These are phyloP conservation scores for Drosophila punjabiensis DNA, from an alignment of 1,140 invertebrate species.

Conservation along the genomic window DNA sequence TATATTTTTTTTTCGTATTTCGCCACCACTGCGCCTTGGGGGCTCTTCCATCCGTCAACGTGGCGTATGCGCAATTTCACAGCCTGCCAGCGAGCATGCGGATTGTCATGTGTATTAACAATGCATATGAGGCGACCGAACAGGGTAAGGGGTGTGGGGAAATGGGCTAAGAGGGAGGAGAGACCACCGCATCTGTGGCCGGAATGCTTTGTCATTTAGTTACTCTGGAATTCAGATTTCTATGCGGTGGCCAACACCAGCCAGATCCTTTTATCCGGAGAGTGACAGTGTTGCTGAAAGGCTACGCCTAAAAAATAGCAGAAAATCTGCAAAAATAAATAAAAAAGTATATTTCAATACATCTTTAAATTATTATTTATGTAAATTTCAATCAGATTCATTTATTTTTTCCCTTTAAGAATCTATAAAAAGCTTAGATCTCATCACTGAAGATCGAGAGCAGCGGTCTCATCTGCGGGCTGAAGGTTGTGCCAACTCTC, in stretches of 20 bases:
- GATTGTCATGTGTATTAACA: constrained; percentile 77
- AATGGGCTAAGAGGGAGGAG: background rate
- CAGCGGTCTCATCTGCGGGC: constrained; percentile 16
- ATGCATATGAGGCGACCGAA: constrained; percentile 56
- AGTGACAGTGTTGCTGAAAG: background rate
- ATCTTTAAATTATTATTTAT: no score
- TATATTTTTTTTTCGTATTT: background rate
- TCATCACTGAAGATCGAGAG: background rate
- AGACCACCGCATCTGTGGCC: constrained; percentile 27
- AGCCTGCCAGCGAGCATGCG: constrained; percentile 58
- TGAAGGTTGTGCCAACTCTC: constrained; percentile 7
- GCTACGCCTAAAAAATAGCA: background rate
- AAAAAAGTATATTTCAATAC: background rate
- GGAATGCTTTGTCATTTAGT: constrained; percentile 55
- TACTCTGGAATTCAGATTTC: constrained; percentile 64
- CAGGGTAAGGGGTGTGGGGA: constrained; percentile 1
- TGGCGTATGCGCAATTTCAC: constrained; percentile 76
- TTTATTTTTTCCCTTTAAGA: background rate
- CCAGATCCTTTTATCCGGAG: constrained; percentile 25
- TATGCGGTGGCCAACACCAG: constrained; percentile 54
- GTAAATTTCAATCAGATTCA: background rate
- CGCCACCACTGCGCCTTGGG: constrained; percentile 35
- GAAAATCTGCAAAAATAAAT: background rate
- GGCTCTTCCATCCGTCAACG: constrained; percentile 53
- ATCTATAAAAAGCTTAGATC: background rate